These are phyloP conservation scores for Stegana nigrithorax DNA, from an alignment of 2,888 invertebrate genomes.

Conservation along the genomic window DNA sequence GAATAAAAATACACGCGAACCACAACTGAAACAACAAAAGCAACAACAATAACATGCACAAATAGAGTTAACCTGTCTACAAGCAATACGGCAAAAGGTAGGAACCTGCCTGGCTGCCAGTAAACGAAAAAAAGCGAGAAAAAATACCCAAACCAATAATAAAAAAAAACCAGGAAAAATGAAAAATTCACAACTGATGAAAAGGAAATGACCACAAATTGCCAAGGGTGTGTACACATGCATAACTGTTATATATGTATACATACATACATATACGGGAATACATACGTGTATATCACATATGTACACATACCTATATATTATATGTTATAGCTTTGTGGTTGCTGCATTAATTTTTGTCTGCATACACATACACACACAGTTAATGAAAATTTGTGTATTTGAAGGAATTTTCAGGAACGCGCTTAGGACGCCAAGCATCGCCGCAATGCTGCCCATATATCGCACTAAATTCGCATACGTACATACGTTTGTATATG, in stretches of 20 bases:
- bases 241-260: no score
- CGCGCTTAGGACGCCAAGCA: no score
- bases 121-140: constrained; percentile 20
- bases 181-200: constrained; percentile 49
- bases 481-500: neutral
- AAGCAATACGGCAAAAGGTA: neutral
- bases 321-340: no score
- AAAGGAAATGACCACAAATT: constrained; percentile 62
- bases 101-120: no score
- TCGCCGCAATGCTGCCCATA: no score
- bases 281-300: neutral
- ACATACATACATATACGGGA: neutral
- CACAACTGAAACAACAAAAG: neutral
- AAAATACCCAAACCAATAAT: constrained; percentile 20
- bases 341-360: no score
- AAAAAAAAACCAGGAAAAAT: constrained; percentile 32
- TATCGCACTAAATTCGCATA: neutral
- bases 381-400: no score
- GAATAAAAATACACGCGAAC: neutral
- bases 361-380: no score
- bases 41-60: neutral
- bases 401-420: no score
- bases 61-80: neutral
- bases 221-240: constrained; percentile 33
- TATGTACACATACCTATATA: neutral